Base-by-base conservation (phyloP, 2,888 invertebrate species). In the Leptinotarsa rubiginosa region DNA sequence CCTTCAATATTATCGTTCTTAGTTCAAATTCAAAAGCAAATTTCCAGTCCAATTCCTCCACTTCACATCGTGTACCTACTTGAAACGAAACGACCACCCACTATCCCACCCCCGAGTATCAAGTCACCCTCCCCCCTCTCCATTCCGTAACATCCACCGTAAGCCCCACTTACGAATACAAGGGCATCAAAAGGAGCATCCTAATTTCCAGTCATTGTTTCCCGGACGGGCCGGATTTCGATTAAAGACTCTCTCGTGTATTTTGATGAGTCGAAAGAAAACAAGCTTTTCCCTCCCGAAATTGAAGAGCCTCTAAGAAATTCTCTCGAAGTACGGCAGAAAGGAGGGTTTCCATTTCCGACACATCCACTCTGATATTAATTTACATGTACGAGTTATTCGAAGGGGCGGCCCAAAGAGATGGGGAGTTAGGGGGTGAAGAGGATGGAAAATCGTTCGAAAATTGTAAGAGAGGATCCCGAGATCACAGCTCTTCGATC, bases 311-410 rank as follows among this genome's bases (percentile, higher is more conserved):
- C 65, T 47, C n/a, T 47, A 47, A 59, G 69, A 71, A 76, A 73
- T 56, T 69, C 62, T 20, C 69, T 70, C 56, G 65, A 41, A 64
- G 64, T 52, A 49, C 69, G 72, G 56, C 64, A 69, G 68, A 70
- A 75, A 72, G 69, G 70, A 69, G 71, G 69, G 73, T 73, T 56
- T 69, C 76, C 69, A 74, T 76, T 76, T 75, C 75, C 72, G 75
- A 75, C 68, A 75, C 74, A 75, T 70, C 67, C 78, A 67, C 78
- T 78, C 68, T 71, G 66, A 75, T 70, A 76, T 77, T 76, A 78
- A 80, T 80, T 80, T 78, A 74, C 80, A 80, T 80, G 75, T 77
- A 75, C 73, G 70, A 78, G 78, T 69, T 73, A 75, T 75, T 79
- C 72, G 65, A 68, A 77, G 74, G 69, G 69, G 74, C 78, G 75